A percentile compares a stretch with the other conserved stretches of the same genome.
These are phyloP conservation scores for Hirundichthys speculiger DNA, from an alignment of 2,113 vertebrate genomes.

Conservation along the genomic window DNA sequence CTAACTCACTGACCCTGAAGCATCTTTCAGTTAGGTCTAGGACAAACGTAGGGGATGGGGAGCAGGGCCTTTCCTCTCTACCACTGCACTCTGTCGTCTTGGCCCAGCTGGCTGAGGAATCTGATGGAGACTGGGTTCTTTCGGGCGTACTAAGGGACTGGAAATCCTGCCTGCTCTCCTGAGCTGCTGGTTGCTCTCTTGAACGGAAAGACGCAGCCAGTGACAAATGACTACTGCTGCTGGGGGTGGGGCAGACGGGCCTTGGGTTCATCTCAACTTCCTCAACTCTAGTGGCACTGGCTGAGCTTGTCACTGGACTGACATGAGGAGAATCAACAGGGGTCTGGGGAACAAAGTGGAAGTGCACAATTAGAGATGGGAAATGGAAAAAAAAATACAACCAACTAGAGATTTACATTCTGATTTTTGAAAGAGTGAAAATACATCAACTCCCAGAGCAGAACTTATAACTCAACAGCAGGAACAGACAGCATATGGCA, in stretches of 20 bases:
- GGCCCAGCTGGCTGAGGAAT: slow-evolving; percentile 45
- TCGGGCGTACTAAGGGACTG: slow-evolving; percentile 37
- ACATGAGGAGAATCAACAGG: slow-evolving; percentile 53
- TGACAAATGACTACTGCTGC: slow-evolving; percentile 83
- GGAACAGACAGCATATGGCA: no score
- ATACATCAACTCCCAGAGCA: no score
- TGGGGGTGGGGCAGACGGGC: slow-evolving; percentile 45
- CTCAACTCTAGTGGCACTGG: slow-evolving; percentile 36
- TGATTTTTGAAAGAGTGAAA: no score
- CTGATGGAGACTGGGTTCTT: slow-evolving; percentile 74
- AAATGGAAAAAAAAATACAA: neutral
- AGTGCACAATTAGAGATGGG: slow-evolving; percentile 63
- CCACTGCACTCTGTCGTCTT: slow-evolving; percentile 82
- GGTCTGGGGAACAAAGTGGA: slow-evolving; percentile 69
- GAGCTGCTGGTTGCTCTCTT: slow-evolving; percentile 83
- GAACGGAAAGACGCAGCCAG: slow-evolving; percentile 67
- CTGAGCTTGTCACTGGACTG: slow-evolving; percentile 69
- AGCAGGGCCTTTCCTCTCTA: slow-evolving; percentile 67
- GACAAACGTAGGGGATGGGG: slow-evolving; percentile 55
- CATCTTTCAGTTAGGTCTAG: slow-evolving; percentile 80
- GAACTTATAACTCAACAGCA: no score
- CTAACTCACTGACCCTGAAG: slow-evolving; percentile 86
- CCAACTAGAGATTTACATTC: neutral
- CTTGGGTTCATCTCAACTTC: slow-evolving; percentile 21
- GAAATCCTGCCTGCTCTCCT: slow-evolving; percentile 69